These are phyloP conservation scores for Frankliniella fusca DNA, from an alignment of 2,888 invertebrate species.

Conservation along the genomic window DNA sequence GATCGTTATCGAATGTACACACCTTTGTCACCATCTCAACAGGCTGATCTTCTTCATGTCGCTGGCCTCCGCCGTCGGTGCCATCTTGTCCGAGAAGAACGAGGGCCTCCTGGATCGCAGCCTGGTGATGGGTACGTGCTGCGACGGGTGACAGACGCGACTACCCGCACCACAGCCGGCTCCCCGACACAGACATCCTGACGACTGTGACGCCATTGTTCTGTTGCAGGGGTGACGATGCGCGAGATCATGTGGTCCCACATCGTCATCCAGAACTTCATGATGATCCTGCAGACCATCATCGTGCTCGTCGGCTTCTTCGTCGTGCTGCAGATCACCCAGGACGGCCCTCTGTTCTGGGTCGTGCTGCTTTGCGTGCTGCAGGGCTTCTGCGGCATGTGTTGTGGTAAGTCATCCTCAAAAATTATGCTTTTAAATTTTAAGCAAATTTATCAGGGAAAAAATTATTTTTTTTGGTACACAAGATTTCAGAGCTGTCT, in stretches of 20 bases:
- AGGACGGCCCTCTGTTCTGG: slow-evolving; percentile 39
- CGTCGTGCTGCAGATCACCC: slow-evolving; percentile 40
- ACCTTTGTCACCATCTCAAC: background rate
- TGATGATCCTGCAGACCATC: slow-evolving; percentile 41
- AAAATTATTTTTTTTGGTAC: background rate
- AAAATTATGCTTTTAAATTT: background rate
- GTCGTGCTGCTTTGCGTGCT: slow-evolving; percentile 38
- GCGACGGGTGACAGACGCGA: background rate
- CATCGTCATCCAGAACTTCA: slow-evolving; percentile 41
- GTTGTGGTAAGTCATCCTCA: slow-evolving; percentile 39
- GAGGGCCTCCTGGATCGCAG: slow-evolving; percentile 41
- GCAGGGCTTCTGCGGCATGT: slow-evolving; percentile 41
- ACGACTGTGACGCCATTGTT: background rate
- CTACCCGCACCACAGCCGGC: slow-evolving; percentile 11
- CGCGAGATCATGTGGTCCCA: slow-evolving; percentile 41
- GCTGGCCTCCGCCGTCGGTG: slow-evolving; percentile 42
- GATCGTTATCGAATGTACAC: background rate
- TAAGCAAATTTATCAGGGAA: too few relatives aligned
- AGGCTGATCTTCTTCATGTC: slow-evolving; percentile 43
- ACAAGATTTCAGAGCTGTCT: too few relatives aligned
- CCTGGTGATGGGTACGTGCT: slow-evolving; percentile 41
- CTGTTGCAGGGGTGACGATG: slow-evolving; percentile 40
- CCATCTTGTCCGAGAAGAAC: slow-evolving; percentile 42
- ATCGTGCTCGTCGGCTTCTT: slow-evolving; percentile 41
- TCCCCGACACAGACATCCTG: background rate